phyloP scores from a whole-genome alignment of 2,797 vertebrate species.

The Lycodopsis pacificus region DNA sequence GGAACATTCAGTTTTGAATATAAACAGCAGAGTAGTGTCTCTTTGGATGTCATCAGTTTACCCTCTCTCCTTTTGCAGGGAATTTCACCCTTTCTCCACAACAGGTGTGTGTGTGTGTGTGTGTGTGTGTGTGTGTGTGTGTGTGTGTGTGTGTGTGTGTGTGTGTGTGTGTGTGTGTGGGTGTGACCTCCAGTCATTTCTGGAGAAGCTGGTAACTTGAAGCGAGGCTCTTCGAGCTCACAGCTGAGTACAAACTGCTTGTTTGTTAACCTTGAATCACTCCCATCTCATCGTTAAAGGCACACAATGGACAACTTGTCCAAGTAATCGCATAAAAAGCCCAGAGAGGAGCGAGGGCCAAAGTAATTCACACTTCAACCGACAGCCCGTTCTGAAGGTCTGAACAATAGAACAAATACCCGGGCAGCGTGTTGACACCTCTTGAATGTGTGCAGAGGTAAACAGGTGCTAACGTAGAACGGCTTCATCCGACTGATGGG shows the following conservation, averaged over 20 bases:
- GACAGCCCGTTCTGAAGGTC: background rate
- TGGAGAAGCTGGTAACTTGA: constrained; percentile 13
- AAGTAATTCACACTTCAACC: constrained; percentile 19
- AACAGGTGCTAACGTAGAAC: background rate
- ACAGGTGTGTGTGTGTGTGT: too few species aligned
- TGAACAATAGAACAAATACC: background rate
- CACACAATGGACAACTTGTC: background rate
- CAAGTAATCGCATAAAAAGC: constrained; percentile 19
- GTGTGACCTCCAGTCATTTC: constrained; percentile 1
- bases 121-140: too few species aligned
- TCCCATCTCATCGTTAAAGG: constrained; percentile 1
- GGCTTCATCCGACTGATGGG: background rate
- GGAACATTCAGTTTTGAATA: background rate
- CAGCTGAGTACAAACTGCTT: constrained; percentile 1
- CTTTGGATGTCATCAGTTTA: background rate
- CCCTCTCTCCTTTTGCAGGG: background rate
- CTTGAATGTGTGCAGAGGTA: background rate
- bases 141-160: too few species aligned
- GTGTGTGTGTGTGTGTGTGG: background rate
- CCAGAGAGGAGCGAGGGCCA: background rate
- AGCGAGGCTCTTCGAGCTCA: background rate
- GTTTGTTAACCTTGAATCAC: constrained; percentile 16
- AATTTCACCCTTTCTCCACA: background rate
- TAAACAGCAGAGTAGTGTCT: background rate
- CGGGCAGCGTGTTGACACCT: background rate